Evolutionary conservation across 2,888 invertebrate genomes (phyloP), one percentile per base, ranked within the genome.

Genomic region (Sympetrum striolatum): DNA sequence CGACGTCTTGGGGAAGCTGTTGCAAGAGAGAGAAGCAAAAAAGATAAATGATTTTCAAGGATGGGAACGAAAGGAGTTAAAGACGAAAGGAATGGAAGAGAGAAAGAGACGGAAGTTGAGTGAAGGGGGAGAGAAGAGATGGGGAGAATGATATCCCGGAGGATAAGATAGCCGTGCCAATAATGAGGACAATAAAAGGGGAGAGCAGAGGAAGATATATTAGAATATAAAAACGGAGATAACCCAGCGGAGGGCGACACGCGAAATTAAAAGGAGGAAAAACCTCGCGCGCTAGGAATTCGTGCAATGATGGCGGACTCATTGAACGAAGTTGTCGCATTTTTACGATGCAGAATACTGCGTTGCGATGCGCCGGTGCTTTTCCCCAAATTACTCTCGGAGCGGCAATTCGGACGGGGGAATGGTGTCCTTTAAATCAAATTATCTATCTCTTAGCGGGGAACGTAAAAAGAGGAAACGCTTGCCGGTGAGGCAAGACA

Each of bases 141-240:
- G 35, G 2, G 58, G 37, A 22, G 35, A 60, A 80, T n/a, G 60
- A 12, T n/a, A 31, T 58, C 37, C 73, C 37, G 2, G 15, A 64
- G 86, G 86, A 37, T 60, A 60, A 64, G 86, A 37, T 60, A 53
- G 31, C 58, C n/a, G 37, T 86, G 60, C 58, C 60, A 86, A 60
- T 60, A 60, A 86, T 60, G 60, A 86, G 37, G 60, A 37, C 86
- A 60, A 58, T 86, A 86, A 86, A 86, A 86, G 86, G 86, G 60
- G 60, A 60, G 31, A n/a, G 44, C 8, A 12, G 44, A 25, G 44
- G 25, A 14, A 18, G 25, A 48, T 39, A 37, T 25, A 25, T 79
- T 31, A 35, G 79, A 79, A 35, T 25, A 35, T 31, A 79, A 25
- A 44, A 37, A 80, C 39, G 80, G 35, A 60, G 60, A 37, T 58